Percentiles rank a stretch among this genome's conserved stretches.
Conservation (phyloP, 2,113 vertebrate genomes). For the Sporophila hypoxantha region DNA sequence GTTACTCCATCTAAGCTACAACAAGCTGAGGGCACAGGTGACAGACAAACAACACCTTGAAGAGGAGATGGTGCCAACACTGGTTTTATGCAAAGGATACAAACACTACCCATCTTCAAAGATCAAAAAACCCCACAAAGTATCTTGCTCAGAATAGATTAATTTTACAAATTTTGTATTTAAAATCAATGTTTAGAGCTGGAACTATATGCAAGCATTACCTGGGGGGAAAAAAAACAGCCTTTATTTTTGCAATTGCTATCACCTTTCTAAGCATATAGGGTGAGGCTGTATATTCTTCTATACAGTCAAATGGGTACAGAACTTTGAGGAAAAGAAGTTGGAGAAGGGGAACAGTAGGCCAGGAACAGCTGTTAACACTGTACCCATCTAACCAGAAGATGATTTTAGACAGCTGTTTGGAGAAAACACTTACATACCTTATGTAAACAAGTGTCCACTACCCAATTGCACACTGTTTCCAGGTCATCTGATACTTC, state of each 20-base stretch:
- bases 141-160: background rate
- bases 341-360: background rate
- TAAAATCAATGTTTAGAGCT: background rate
- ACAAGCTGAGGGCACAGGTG: background rate
- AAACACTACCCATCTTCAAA: background rate
- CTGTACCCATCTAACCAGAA: background rate
- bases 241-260: background rate
- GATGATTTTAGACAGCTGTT: background rate
- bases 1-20: background rate
- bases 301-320: background rate
- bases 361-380: background rate
- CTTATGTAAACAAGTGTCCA: conserved; percentile 99
- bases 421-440: conserved; percentile 71
- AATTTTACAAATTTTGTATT: background rate
- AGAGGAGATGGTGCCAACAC: background rate
- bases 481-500: conserved; percentile 93
- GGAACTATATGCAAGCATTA: background rate
- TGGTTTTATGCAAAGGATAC: background rate
- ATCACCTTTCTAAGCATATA: background rate
- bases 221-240: background rate
- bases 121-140: background rate
- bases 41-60: background rate
- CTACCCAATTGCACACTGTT: conserved; percentile 96
- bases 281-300: background rate
- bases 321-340: background rate